Evolutionary conservation across 2,888 invertebrate genomes (phyloP), one percentile per base, ranked within the genome.

Genomic region (Rhagonycha fulva): DNA sequence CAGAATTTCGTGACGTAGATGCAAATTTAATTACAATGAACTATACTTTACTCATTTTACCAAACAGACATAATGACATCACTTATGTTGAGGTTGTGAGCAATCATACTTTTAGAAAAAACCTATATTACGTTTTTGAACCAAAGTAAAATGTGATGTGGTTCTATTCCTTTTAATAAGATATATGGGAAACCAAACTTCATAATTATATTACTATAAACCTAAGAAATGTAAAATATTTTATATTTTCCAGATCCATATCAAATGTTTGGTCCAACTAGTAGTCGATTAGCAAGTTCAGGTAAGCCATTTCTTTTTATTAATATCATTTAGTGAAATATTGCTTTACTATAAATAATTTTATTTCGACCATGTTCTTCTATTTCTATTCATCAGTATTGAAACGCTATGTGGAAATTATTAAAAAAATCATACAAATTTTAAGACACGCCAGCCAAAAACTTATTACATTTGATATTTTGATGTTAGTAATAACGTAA

Each of bases 241-340:
- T 23, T 19, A 60, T 70, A 83, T 87, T 85, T 93, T 93, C 75
- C 93, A 97, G 98, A 98, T 95, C 98, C 98, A 88, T 98, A 98
- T 92, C 97, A 98, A 91, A 96, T 98, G 95, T 97, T 98, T 89
- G 98, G 97, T 79, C 96, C 98, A 78, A 97, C 98, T 80, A 98
- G 97, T 91, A 98, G 97, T 91, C 93, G 98, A 86, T 91, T 98
- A 87, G 98, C 98, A 74, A 97, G 96, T 89, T 97, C 98, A 91
- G 96, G 96, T 96, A 90, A 91, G 63, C 7, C 2, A 5, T n/a
- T n/a, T n/a, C 7, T 47, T 47, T 47, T n/a, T n/a, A 47, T n/a
- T n/a, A 47, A 47, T 47, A 47, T 19, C 2, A 19, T 47, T 47
- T n/a, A 47, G 2, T n/a, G 12, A 47, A 47, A 47, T 47, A 47